Evolutionary conservation across 2,888 invertebrate species (phyloP).

Genomic region (Andrena trimmerana): DNA sequence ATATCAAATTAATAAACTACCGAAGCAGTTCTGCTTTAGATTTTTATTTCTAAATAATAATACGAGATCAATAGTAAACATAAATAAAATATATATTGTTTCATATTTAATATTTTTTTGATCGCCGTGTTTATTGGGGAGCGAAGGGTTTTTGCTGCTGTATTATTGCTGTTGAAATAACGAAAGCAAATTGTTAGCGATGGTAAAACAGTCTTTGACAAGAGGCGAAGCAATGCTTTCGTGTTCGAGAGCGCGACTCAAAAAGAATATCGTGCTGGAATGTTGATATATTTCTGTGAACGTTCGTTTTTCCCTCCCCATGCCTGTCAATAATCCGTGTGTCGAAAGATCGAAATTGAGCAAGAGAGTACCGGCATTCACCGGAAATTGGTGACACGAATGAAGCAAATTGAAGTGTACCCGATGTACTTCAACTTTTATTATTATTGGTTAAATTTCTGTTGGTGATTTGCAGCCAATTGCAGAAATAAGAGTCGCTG

Average conservation of each 20-base stretch:
- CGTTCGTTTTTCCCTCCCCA: not conserved
- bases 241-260: not conserved
- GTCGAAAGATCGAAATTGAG: not conserved
- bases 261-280: constrained; percentile 1
- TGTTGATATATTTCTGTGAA: not conserved
- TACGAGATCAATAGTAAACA: no score
- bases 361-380: not conserved
- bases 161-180: not conserved
- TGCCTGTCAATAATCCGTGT: not conserved
- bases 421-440: no score
- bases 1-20: no score
- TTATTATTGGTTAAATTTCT: no score
- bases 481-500: no score
- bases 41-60: no score
- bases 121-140: not conserved
- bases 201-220: not conserved
- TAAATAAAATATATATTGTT: no score
- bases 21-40: no score
- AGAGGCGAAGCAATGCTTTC: not conserved
- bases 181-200: not conserved
- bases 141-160: not conserved
- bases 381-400: not conserved
- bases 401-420: not conserved
- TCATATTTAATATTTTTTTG: no score
- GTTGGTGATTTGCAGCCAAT: no score